Evolutionary conservation across 2,113 vertebrate species (phyloP).

Genomic region (Paramormyrops kingsleyae): DNA sequence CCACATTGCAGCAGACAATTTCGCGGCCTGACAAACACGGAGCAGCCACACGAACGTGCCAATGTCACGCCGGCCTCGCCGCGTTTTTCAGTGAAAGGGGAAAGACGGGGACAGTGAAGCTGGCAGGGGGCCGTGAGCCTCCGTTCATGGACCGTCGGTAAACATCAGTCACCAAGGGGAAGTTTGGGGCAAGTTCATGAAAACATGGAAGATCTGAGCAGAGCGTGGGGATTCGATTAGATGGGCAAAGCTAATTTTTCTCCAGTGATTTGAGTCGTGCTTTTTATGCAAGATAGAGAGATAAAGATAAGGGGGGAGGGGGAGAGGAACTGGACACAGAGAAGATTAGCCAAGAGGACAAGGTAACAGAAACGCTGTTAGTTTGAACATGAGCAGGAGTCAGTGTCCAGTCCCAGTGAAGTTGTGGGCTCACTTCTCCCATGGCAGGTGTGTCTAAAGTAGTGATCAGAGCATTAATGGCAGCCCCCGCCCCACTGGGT

Average conservation of each 20-base stretch:
- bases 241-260: slow-evolving; percentile 64
- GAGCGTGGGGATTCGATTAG: slow-evolving; percentile 41
- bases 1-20: not conserved
- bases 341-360: not conserved
- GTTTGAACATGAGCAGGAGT: not conserved
- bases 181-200: slow-evolving; percentile 30
- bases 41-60: not conserved
- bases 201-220: slow-evolving; percentile 40
- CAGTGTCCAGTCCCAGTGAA: not conserved
- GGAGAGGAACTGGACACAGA: not conserved
- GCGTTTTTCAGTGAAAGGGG: not conserved
- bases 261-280: slow-evolving; percentile 66
- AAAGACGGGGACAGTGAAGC: not conserved
- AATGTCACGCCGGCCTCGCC: not conserved
- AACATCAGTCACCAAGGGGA: slow-evolving; percentile 29
- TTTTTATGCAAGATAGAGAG: slow-evolving; percentile 61
- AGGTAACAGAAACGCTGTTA: not conserved
- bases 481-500: not conserved
- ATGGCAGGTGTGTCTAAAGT: not conserved
- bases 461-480: not conserved
- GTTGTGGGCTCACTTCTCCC: not conserved
- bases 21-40: not conserved
- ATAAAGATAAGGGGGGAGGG: slow-evolving; percentile 30
- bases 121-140: slow-evolving; percentile 4
- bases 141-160: slow-evolving; percentile 32